Base-by-base conservation (phyloP, 2,113 vertebrate species). In the Bubalus kerabau region DNA sequence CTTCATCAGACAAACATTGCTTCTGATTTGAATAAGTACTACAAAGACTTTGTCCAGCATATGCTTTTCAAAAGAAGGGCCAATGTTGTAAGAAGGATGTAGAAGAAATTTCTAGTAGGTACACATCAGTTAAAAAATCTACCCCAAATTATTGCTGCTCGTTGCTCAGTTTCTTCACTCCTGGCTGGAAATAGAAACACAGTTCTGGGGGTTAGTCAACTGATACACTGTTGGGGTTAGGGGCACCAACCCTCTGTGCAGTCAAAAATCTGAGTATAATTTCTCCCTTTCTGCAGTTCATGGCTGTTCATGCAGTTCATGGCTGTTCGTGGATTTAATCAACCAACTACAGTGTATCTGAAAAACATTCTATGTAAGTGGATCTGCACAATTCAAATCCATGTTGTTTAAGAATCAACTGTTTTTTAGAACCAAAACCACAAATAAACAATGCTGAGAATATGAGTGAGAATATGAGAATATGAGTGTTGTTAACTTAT, bases 341-440 rank as follows among this genome's bases (percentile, higher is more conserved):
- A 36, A 83, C 52, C 81, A 83, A 83, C 21, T 40, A 40, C 32
- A 56, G 81, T n/a, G 4, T 83, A 83, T 56, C n/a, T 36, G 21
- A 83, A 83, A 83, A 56, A 83, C 16, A 36, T 56, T 83, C 21
- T 56, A 24, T 13, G 21, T 83, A 83, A 83, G 52, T 26, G 52
- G n/a, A 83, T 54, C 52, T 40, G 81, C 13, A 56, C n/a, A 54
- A 9, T 36, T 83, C 81, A 83, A 83, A 56, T 23, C 52, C 52
- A 83, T 83, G n/a, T 83, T 83, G 52, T 36, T 83, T n/a, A 83
- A 83, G n/a, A n/a, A 23, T 83, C 52, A 56, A 16, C 32, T 83
- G 21, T 40, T 87, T 93, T 56, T 97, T 84, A 87, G 67, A 93
- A 96, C 28, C 78, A 93, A 97, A 90, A 67, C 32, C 11, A 59